Conservation (phyloP, 2,888 invertebrate species). For the Crematogaster levior region DNA sequence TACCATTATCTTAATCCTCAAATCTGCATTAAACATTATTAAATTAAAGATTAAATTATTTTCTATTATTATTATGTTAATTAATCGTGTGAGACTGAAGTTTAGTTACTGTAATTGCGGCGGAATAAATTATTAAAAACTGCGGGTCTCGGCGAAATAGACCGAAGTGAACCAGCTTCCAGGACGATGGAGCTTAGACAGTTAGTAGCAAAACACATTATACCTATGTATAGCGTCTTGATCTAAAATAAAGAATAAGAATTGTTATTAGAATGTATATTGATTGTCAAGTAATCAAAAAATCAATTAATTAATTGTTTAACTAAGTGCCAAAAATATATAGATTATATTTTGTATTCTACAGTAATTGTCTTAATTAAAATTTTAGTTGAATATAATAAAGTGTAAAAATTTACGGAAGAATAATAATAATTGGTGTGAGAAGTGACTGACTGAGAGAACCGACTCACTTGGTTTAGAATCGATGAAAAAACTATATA, state of each 20-base stretch:
- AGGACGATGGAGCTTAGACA: conserved; percentile 76
- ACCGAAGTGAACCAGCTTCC: conserved; percentile 71
- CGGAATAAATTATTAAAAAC: conserved; percentile 76
- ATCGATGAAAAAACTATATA: not conserved
- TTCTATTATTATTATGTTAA: not conserved
- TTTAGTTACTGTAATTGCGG: conserved; percentile 74
- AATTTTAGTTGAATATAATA: not conserved
- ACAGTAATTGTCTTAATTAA: not conserved
- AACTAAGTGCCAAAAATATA: not conserved
- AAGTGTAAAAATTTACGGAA: not conserved
- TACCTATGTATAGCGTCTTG: conserved; percentile 69
- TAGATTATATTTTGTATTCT: not conserved
- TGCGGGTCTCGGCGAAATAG: conserved; percentile 69
- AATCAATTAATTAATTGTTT: not conserved
- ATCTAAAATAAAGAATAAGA: not conserved
- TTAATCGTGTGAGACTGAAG: not conserved
- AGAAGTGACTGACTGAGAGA: not conserved
- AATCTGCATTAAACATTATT: conserved; percentile 68
- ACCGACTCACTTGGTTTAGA: not conserved
- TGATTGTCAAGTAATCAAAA: not conserved
- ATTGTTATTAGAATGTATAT: too few relatives aligned
- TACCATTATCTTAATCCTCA: conserved; percentile 74
- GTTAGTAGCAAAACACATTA: conserved; percentile 76
- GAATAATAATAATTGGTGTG: not conserved
- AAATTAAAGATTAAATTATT: not conserved